Base-by-base conservation (phyloP, 2,797 vertebrate species). In the Naso thynnoides region DNA sequence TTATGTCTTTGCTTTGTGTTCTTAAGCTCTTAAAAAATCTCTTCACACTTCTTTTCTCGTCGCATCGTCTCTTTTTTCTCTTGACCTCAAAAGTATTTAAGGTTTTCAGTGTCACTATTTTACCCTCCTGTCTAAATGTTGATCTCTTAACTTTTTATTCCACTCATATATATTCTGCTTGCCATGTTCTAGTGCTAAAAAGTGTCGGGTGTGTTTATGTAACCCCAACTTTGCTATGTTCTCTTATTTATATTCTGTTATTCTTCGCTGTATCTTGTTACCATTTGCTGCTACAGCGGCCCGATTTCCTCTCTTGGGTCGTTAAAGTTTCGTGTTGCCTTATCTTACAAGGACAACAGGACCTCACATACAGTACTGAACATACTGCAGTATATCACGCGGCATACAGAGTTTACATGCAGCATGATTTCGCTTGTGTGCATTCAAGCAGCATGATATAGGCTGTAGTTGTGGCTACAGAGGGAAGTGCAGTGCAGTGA, bases 281-380 rank as follows among this genome's bases (percentile, higher is more conserved):
- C 85, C 26, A 5, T 78, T 74, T 55, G 49, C 65, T 16, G 54
- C 72, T 60, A 13, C 71, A 24, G 74, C 11, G 1, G 56, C 57
- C 63, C 78, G 45, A 82, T 84, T 81, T 86, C 65, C 73, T 73
- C 75, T 59, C 44, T 2, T 61, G 68, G 77, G 31, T 81, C 73
- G 56, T 83, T 82, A 79, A 62, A 60, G 57, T 63, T 74, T 57
- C 0, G 16, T 53, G 60, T 76, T 77, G 77, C 76, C 73, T 90
- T 84, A 70, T 83, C 70, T 89, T 83, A 84, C 77, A 83, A 89
- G 81, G 62, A 78, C 83, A 87, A 85, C 81, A 79, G 73, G 78
- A 84, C 86, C 83, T 78, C 84, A 77, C 82, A 58, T 52, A 45
- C 63, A 49, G 78, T 0, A 36, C 61, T n/a, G 56, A 78, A 44